Conservation (phyloP, 2,797 vertebrate species). For the Thamnophis elegans region DNA sequence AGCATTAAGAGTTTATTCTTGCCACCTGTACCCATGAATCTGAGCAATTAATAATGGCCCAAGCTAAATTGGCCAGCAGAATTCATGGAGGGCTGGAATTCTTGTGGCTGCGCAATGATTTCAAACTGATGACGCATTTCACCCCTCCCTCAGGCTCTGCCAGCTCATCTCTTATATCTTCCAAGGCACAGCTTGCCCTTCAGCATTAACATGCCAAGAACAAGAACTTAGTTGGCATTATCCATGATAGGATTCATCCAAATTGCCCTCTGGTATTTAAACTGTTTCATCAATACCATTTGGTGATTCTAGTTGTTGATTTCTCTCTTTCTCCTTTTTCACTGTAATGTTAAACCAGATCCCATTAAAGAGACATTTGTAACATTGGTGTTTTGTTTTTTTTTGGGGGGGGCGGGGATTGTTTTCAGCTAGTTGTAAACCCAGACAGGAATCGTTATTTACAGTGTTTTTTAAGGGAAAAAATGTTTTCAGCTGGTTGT, state of each 20-base stretch:
- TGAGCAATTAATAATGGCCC: neutral
- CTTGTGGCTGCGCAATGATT: neutral
- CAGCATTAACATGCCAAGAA: neutral
- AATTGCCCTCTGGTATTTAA: neutral
- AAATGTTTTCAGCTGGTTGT: neutral
- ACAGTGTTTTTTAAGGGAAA: no score
- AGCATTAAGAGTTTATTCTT: neutral
- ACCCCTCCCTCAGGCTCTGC: neutral
- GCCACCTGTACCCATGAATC: neutral
- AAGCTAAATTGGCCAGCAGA: neutral
- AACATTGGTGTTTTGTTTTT: neutral
- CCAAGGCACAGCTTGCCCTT: neutral
- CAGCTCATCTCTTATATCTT: neutral
- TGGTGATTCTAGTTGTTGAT: neutral
- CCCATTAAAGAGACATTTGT: neutral
- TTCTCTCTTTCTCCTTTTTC: neutral
- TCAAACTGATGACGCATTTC: neutral
- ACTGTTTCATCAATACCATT: neutral
- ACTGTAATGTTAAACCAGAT: neutral
- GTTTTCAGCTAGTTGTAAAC: neutral
- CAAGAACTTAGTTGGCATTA: neutral
- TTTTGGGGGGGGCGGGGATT: neutral
- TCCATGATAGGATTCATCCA: neutral
- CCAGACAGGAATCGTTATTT: no score
- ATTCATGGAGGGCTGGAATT: neutral